Evolutionary conservation across 2,888 invertebrate genomes (phyloP), one percentile per base, ranked within the genome.

Genomic region (Xanthia togata): DNA sequence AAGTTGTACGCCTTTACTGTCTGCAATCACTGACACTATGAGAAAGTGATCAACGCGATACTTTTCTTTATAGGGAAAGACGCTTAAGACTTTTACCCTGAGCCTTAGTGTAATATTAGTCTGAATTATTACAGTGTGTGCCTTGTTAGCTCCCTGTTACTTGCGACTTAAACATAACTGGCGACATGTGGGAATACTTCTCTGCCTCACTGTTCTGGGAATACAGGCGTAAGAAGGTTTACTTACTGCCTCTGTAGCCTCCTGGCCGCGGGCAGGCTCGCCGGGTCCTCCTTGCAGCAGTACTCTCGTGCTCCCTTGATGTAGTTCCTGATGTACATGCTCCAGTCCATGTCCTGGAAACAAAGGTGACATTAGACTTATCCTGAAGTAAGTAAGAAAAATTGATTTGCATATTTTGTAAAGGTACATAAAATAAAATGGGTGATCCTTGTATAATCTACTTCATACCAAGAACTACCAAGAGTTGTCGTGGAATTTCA

Each of bases 241-340:
- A 82, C 96, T 96, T 90, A 97, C 97, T 97, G 97, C 90, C 92
- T 97, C 1, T 98, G 93, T 31, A 98, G 94, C 78, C 95, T 97
- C 82, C 98, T 97, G 0, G 98, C 98, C 63, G 97, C 97, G 0
- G 98, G 98, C 38, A 99, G 90, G 0, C 98, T 98, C 17, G 97
- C 97, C 0, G 98, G 97, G 88, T 98, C 98, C 88, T 99, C 99
- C 83, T 98, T 98, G 76, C 99, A 96, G 90, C 98, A 98, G 92
- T 97, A 99, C 86, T 98, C 97, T 26, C 99, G 97, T n/a, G 98
- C 98, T 0, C 99, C 99, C 83, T 98, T 97, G 50, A 99, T 97
- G 90, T 98, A 98, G 67, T 93, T 87, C 2, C 94, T 87, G 20
- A 96, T 91, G 87, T 95, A 96, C 0, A 53, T 53, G 14, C 85